phyloP scores from a whole-genome alignment of 1,140 invertebrate species.

The Solen grandis region DNA sequence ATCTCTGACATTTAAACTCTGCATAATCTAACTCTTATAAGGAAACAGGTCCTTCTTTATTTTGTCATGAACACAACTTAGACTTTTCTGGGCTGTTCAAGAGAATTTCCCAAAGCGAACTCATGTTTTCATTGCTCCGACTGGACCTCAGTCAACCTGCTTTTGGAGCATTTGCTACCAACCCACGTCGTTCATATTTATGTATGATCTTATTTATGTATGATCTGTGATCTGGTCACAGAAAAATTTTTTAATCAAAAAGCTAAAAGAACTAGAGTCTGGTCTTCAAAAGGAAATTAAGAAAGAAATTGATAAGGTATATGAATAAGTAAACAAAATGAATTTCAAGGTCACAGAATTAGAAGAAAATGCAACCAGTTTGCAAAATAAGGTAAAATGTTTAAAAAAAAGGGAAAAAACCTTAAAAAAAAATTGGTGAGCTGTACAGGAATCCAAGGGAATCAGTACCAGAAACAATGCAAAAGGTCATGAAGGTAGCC shows the following conservation, averaged over 20 bases:
- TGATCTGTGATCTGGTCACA: no score
- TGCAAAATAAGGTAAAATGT: no score
- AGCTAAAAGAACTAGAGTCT: no score
- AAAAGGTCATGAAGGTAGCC: neutral
- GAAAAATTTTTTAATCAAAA: no score
- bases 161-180: constrained; percentile 28
- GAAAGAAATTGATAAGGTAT: no score
- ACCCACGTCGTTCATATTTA: constrained; percentile 1
- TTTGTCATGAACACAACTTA: neutral
- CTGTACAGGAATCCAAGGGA: neutral
- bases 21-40: constrained; percentile 10
- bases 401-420: no score
- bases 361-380: no score
- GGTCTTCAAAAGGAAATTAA: no score
- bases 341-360: no score
- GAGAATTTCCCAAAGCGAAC: constrained; percentile 11
- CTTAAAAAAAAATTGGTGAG: neutral
- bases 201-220: neutral
- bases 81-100: neutral
- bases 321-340: no score
- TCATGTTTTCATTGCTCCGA: constrained; percentile 19
- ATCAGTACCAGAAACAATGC: neutral
- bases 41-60: constrained; percentile 10
- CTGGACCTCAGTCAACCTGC: constrained; percentile 8
- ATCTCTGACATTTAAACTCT: neutral